Evolutionary conservation across 2,888 invertebrate species (phyloP), one percentile per base, ranked within the genome.

Genomic region (Gnatocerus cornutus): DNA sequence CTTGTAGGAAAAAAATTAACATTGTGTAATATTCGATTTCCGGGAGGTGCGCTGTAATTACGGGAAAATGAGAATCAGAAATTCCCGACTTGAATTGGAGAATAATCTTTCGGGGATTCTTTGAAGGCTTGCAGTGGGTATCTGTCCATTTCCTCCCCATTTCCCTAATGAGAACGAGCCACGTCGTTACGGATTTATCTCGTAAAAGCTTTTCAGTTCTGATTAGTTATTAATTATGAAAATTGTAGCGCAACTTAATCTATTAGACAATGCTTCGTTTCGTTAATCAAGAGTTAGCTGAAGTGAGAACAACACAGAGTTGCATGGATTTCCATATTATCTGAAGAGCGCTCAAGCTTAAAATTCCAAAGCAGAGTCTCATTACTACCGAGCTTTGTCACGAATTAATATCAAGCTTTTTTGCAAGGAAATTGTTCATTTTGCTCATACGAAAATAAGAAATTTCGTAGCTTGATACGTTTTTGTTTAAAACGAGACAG

Each of bases 401-500:
- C n/a, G 48, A 55, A 68, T 63, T 56, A 48, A 63, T 56, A 56
- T 62, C n/a, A 10, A 30, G 3, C 13, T 21, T 50, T 58, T 65
- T 58, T 21, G 13, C 13, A 52, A 50, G 45, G 21, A 50, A 55
- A 63, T 55, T 50, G 45, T 33, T 59, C 45, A 13, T 21, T 43
- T 45, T 52, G 13, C n/a, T n/a, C 9, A 7, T 43, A 63, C 43
- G 53, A 53, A 79, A 79, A 79, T 79, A 79, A 79, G 77, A 77
- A 79, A 80, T 80, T 80, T 77, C 76, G 75, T 77, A 78, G 76
- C 75, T 72, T 75, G 76, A 79, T 77, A 78, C 75, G 77, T 76
- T 80, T 79, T 79, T 77, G 79, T 80, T 80, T 79, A 75, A 80
- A 80, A 67, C 74, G 79, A 80, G 81, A 80, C 71, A 74, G 79